Evolutionary conservation across 2,113 vertebrate species (phyloP), one percentile per base, ranked within the genome.

Genomic region (Neogale vison): DNA sequence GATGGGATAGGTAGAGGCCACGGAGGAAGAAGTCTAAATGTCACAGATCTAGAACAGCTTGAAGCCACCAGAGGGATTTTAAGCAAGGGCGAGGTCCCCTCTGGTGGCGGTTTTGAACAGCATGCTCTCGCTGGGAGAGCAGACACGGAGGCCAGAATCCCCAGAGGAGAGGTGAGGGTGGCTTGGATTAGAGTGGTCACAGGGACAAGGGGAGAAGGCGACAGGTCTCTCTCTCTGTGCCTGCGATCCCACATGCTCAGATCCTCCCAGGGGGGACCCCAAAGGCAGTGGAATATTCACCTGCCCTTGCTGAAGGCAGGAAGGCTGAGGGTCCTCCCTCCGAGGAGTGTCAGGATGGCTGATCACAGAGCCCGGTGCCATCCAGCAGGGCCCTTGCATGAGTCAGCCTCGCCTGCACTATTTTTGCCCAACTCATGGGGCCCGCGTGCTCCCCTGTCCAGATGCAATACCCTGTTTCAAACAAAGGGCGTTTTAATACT

Each of bases 401-500:
- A 39, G 76, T 11, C 4, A 42, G 92, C 13, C 3, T 52, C 10
- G 13, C n/a, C 89, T 34, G 63, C 88, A 87, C 29, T 20, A n/a
- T 97, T 98, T 96, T 23, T 93, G 95, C 81, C 1, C 20, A 50
- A 13, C 80, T 96, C 34, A 0, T 83, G 95, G 88, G 96, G 88
- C 59, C 55, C 39, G 45, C 23, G 15, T 36, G 74, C 80, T 79
- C 81, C 72, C 84, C 18, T 55, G 97, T 93, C 55, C 63, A 83
- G 96, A 95, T 65, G 57, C 45, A 96, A 97, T 47, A 59, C 76
- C 96, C 61, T 85, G 55, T 95, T 96, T 97, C 92, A 98, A 98
- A 98, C 98, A 98, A 98, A 98, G 79, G 10, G 8, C 4, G 47
- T 81, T 98, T 98, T 98, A 95, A 77, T 97, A 50, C 50, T 14